phyloP scores from a whole-genome alignment of 2,797 vertebrate genomes.

The Carcharodon carcharias region DNA sequence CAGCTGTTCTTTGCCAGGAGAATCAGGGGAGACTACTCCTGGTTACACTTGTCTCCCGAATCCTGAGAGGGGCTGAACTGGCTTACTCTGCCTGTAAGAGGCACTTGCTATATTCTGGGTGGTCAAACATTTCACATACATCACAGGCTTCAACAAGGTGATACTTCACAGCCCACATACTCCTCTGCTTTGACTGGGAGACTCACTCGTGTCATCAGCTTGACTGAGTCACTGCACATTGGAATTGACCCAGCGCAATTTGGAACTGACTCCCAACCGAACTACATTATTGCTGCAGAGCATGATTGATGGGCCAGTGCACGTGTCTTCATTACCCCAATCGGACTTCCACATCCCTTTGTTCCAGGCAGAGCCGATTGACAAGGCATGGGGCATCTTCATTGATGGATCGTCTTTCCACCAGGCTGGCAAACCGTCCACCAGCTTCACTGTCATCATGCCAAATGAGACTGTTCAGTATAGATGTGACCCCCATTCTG shows the following conservation, averaged over 20 bases:
- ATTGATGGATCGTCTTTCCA: too few relatives aligned
- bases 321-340: neutral
- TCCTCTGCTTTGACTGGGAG: neutral
- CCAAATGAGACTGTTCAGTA: too few relatives aligned
- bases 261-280: neutral
- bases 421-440: too few relatives aligned
- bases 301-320: neutral
- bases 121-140: neutral
- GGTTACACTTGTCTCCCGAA: too few relatives aligned
- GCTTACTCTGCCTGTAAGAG: too few relatives aligned
- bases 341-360: neutral
- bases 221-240: neutral
- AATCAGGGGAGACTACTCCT: too few relatives aligned
- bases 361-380: too few relatives aligned
- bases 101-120: neutral
- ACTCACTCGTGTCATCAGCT: neutral
- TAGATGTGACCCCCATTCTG: too few relatives aligned
- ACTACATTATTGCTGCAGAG: neutral
- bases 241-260: neutral
- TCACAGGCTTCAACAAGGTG: neutral
- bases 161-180: neutral
- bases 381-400: too few relatives aligned
- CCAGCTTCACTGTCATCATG: too few relatives aligned
- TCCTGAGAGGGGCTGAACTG: too few relatives aligned
- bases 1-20: too few relatives aligned